A percentile compares a stretch with the other conserved stretches of the same genome.
Evolutionary conservation across 1,140 invertebrate species (phyloP).

Genomic region (Diprion similis): DNA sequence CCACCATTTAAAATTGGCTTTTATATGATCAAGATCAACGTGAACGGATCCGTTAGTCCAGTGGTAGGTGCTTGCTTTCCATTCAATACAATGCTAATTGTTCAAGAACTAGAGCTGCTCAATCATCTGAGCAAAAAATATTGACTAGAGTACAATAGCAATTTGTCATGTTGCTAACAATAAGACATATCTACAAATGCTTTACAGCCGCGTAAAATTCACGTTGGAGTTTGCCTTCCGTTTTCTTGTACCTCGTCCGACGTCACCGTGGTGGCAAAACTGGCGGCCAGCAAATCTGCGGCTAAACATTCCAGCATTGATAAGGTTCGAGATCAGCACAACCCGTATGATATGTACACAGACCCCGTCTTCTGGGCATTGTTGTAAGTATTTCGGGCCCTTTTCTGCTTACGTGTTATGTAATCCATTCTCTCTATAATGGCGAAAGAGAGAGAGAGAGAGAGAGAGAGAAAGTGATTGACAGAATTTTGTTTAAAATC

Average conservation of each 20-base stretch:
- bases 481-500: no score
- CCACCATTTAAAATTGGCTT: conserved; percentile 68
- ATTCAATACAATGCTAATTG: not conserved
- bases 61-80: conserved; percentile 53
- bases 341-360: conserved; percentile 69
- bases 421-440: not conserved
- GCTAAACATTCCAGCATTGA: conserved; percentile 43
- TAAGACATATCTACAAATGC: no score
- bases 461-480: not conserved
- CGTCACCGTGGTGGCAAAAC: conserved; percentile 65
- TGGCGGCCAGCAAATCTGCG: conserved; percentile 53
- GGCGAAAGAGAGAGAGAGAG: conserved; percentile 22
- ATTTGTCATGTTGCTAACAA: conserved; percentile 18
- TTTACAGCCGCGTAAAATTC: conserved; percentile 66
- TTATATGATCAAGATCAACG: conserved; percentile 64
- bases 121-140: conserved; percentile 18
- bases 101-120: conserved; percentile 25
- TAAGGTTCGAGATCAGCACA: conserved; percentile 70
- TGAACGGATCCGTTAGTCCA: conserved; percentile 59
- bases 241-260: conserved; percentile 70
- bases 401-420: not conserved
- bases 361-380: conserved; percentile 77
- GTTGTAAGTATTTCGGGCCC: conserved; percentile 64
- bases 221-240: conserved; percentile 78
- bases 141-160: conserved; percentile 18